Evolutionary conservation across 2,888 invertebrate species (phyloP).

Genomic region (Amblyjoppa proteus): DNA sequence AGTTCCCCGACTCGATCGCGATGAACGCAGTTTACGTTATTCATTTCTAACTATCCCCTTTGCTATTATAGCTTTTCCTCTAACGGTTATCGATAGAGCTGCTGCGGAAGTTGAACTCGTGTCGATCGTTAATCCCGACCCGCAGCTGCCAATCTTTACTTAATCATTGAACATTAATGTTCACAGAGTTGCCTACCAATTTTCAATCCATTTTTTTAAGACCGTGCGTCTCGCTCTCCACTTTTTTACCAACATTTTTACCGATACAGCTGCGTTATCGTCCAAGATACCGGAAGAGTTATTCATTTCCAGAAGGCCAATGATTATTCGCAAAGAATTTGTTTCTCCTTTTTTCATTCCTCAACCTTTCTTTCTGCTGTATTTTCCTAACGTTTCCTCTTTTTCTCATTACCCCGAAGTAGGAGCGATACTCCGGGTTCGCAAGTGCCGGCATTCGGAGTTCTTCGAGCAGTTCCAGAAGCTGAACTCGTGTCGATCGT

Average conservation of each 20-base stretch:
- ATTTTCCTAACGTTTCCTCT: too few species aligned
- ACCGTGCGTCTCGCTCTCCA: background rate
- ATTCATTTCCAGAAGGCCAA: too few species aligned
- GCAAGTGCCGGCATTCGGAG: too few species aligned
- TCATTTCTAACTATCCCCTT: conserved; percentile 38
- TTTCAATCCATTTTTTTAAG: too few species aligned
- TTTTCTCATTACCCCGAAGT: too few species aligned
- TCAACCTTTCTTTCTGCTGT: too few species aligned
- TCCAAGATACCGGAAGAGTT: too few species aligned
- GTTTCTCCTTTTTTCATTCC: too few species aligned
- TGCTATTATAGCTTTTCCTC: conserved; percentile 40
- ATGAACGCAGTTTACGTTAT: conserved; percentile 33
- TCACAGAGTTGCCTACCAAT: too few species aligned
- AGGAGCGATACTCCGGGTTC: too few species aligned
- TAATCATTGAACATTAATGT: background rate
- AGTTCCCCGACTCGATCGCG: conserved; percentile 43
- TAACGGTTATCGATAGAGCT: conserved; percentile 50
- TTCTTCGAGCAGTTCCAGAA: conserved; percentile 29
- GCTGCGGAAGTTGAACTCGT: conserved; percentile 45
- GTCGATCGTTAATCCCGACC: conserved; percentile 28
- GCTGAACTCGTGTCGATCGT: conserved; percentile 31
- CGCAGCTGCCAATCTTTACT: background rate
- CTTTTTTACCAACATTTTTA: background rate
- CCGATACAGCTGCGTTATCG: too few species aligned
- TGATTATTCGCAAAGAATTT: too few species aligned